These are phyloP conservation scores for Uloborus plumipes DNA, from an alignment of 2,888 invertebrate genomes.

Conservation along the genomic window DNA sequence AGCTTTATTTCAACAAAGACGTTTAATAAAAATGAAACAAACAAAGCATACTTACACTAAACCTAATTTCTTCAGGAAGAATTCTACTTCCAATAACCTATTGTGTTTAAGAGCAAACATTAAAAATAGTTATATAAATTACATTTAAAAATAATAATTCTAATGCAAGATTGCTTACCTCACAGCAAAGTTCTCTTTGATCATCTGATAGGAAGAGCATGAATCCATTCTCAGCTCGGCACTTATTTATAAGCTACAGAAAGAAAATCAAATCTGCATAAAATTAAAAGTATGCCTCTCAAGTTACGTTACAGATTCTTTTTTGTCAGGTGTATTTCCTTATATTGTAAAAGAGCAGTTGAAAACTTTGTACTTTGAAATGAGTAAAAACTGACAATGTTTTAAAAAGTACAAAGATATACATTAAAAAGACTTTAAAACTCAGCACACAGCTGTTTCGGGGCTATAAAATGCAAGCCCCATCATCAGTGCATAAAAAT, in stretches of 20 bases:
- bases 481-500: too few species aligned
- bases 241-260: slow-evolving; percentile 36
- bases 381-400: too few species aligned
- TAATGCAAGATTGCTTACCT: slow-evolving; percentile 23
- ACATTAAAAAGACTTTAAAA: too few species aligned
- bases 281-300: too few species aligned
- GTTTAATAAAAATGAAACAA: background rate
- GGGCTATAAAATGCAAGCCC: too few species aligned
- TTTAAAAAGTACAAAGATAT: too few species aligned
- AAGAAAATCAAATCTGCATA: background rate
- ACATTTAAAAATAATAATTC: background rate
- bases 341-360: too few species aligned
- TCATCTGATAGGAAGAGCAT: slow-evolving; percentile 59
- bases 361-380: too few species aligned
- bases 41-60: slow-evolving; percentile 30
- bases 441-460: too few species aligned
- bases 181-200: slow-evolving; percentile 48
- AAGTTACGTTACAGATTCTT: too few species aligned
- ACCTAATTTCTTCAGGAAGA: slow-evolving; percentile 45
- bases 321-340: too few species aligned
- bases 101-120: background rate
- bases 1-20: background rate
- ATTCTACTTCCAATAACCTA: slow-evolving; percentile 34
- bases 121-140: background rate
- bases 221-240: slow-evolving; percentile 34